phyloP scores from a whole-genome alignment of 2,888 invertebrate species.

The Platypus cylindrus region DNA sequence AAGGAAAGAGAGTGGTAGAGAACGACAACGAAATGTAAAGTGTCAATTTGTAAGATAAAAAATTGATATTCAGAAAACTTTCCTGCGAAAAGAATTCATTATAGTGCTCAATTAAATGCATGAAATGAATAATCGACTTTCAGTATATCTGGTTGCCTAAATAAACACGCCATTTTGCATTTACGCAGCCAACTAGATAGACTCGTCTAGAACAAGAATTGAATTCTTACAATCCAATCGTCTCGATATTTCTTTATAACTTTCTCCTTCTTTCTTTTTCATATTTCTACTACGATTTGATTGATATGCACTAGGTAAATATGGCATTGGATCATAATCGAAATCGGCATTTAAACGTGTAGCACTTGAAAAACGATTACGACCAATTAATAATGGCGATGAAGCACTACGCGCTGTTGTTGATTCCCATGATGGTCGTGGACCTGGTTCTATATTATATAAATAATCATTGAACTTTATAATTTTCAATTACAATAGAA shows the following conservation, averaged over 20 bases:
- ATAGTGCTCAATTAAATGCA: too few species aligned
- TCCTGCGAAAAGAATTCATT: too few species aligned
- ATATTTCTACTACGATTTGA: slow-evolving; percentile 18
- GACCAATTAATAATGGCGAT: slow-evolving; percentile 2
- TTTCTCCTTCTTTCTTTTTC: slow-evolving; percentile 32
- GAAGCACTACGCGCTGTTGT: slow-evolving; percentile 20
- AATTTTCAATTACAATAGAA: background rate
- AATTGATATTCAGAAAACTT: background rate
- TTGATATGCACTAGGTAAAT: slow-evolving; percentile 23
- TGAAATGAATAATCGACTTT: too few species aligned
- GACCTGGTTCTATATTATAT: slow-evolving; percentile 39
- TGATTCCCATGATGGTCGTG: slow-evolving; percentile 36
- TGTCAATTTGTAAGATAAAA: slow-evolving; percentile 1
- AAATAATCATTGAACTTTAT: background rate
- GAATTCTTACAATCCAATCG: slow-evolving; percentile 31
- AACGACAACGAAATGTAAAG: too few species aligned
- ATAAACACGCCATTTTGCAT: too few species aligned
- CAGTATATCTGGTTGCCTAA: too few species aligned
- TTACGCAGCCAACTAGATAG: too few species aligned
- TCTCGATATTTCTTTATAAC: slow-evolving; percentile 32
- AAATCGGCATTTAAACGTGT: slow-evolving; percentile 19
- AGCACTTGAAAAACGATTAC: slow-evolving; percentile 7
- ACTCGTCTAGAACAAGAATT: too few species aligned
- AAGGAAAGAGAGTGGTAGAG: slow-evolving; percentile 7
- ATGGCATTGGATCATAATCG: slow-evolving; percentile 24